Evolutionary conservation across 2,113 vertebrate species (phyloP), one percentile per base, ranked within the genome.

Genomic region (Cyprinus carpio): DNA sequence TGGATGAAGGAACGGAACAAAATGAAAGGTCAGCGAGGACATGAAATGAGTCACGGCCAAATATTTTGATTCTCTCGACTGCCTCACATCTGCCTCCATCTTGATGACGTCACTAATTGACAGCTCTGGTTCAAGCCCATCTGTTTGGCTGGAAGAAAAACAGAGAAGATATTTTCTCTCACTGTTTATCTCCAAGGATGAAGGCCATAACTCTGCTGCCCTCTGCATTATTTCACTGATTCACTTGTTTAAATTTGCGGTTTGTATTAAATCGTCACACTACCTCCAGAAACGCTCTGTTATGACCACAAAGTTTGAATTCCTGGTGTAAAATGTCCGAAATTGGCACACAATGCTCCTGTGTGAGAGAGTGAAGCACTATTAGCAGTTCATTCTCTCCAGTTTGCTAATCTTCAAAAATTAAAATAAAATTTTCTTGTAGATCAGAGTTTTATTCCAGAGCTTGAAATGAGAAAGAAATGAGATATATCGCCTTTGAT

Each of bases 51-150:
- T 85, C 75, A 85, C 10, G 10, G 60, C 31, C n/a, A 79, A 78
- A 78, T 85, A 72, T 85, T 79, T 79, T 71, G 46, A 79, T 58
- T 67, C 10, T 12, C 23, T 79, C 34, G 46, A 56, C 46, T 56
- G 23, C 46, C 31, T 72, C 75, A 20, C 74, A 25, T 85, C 64
- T 79, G 84, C 75, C 49, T 78, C 76, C 75, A 69, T 84, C 83
- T n/a, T 10, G 20, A 56, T 43, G 56, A 62, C 56, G 4, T 81
- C 78, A 31, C 60, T 46, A 65, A 81, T 20, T 4, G 60, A 65
- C 56, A 40, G 37, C 37, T 81, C 51, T 75, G 23, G 51, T n/a
- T 75, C 72, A 29, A 71, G 49, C 49, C 27, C 78, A 65, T 65
- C 37, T 81, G 78, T 62, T 46, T 49, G n/a, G 40, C 20, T 81